Evolutionary conservation across 2,113 vertebrate genomes (phyloP).

Genomic region (Lepus timidus): DNA sequence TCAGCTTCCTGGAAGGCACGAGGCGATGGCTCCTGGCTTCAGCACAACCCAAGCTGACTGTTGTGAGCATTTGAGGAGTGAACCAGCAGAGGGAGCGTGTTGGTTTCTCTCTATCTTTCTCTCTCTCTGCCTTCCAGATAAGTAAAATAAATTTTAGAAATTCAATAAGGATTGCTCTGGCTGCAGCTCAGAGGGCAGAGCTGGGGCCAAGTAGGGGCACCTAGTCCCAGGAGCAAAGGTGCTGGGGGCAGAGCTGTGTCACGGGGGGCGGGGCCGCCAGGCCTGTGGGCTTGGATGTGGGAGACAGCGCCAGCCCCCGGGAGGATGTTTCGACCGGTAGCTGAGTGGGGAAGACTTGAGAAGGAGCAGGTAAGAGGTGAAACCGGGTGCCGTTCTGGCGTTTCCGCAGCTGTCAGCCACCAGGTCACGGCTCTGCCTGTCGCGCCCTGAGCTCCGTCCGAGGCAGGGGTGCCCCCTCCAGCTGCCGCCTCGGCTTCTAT

Average conservation of each 20-base stretch:
- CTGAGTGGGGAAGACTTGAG: neutral
- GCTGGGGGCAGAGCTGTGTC: neutral
- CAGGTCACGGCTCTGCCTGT: neutral
- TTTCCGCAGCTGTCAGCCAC: neutral
- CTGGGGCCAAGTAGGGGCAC: neutral
- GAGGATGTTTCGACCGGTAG: neutral
- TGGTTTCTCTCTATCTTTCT: no score
- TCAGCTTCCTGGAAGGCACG: no score
- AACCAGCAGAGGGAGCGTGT: no score
- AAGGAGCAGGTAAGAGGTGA: neutral
- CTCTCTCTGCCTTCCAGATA: no score
- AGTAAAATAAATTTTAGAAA: no score
- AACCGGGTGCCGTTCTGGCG: neutral
- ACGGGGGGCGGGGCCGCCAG: neutral
- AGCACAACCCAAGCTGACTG: no score
- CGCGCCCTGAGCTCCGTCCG: neutral
- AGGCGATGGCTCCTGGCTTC: no score
- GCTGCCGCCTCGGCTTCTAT: no score
- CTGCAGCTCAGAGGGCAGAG: neutral
- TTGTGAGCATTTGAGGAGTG: no score
- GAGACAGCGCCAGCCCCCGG: neutral
- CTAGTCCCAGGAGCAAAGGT: neutral
- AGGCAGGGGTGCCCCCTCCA: accelerated
- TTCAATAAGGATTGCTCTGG: neutral
- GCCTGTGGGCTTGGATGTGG: no score